phyloP scores from a whole-genome alignment of 2,113 vertebrate species.

The Oenanthe melanoleuca region DNA sequence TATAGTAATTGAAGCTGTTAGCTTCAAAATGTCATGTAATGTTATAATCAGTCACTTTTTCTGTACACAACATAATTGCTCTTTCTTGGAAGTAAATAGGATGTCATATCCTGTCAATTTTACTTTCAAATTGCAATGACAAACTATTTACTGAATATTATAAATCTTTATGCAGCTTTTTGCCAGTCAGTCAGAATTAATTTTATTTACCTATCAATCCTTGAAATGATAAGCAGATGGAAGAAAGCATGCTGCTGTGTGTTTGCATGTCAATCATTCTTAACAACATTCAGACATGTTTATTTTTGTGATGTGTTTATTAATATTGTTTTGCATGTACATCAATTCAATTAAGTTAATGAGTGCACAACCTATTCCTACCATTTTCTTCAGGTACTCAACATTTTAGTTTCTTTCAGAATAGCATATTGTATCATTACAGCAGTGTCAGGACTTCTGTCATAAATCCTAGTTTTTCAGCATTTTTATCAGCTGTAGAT shows the following conservation, averaged over 20 bases:
- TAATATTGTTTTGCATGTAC: neutral
- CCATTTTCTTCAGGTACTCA: neutral
- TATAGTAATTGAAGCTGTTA: conserved; percentile 46
- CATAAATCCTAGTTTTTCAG: neutral
- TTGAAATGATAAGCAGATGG: neutral
- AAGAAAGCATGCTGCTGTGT: neutral
- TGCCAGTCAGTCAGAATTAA: conserved; percentile 6
- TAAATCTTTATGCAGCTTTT: conserved; percentile 18
- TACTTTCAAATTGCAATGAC: conserved; percentile 18
- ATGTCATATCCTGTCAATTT: conserved; percentile 13
- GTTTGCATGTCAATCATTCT: conserved; percentile 10
- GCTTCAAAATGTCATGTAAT: conserved; percentile 52
- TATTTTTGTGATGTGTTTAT: conserved; percentile 3
- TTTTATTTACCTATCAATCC: conserved; percentile 39
- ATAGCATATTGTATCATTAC: neutral
- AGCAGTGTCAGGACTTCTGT: neutral
- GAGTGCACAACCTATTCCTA: neutral
- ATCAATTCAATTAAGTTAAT: neutral
- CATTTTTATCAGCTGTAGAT: neutral
- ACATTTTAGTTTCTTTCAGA: neutral
- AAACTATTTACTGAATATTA: conserved; percentile 37
- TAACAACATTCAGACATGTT: neutral
- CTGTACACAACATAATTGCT: conserved; percentile 8
- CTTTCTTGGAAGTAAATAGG: conserved; percentile 41
- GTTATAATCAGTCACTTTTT: conserved; percentile 28